Evolutionary conservation across 1,140 invertebrate genomes (phyloP).

Genomic region (Parasteatoda tepidariorum): DNA sequence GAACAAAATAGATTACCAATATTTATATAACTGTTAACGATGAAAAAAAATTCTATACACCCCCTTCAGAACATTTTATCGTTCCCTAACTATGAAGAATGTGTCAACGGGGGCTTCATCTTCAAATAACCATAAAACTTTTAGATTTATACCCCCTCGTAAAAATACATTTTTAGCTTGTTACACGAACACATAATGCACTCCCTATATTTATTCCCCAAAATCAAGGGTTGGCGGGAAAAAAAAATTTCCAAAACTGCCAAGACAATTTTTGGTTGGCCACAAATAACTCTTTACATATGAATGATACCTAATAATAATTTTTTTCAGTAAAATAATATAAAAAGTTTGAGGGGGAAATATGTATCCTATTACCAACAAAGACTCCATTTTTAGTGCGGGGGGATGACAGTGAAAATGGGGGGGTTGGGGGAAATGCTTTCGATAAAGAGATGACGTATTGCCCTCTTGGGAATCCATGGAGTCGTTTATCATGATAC

Average conservation of each 20-base stretch:
- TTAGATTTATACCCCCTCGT: neutral
- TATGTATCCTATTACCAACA: neutral
- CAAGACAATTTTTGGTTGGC: conserved; percentile 2
- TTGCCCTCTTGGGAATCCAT: conserved; percentile 35
- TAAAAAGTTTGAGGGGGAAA: neutral
- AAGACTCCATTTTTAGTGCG: neutral
- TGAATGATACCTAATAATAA: conserved; percentile 48
- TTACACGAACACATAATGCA: neutral
- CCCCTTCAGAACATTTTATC: too few species aligned
- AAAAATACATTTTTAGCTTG: neutral
- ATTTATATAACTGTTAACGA: too few species aligned
- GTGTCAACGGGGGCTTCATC: too few species aligned
- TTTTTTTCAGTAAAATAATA: conserved; percentile 19
- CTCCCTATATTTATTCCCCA: neutral
- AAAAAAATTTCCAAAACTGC: neutral
- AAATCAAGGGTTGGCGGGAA: neutral
- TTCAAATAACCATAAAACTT: neutral
- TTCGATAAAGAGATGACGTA: conserved; percentile 40
- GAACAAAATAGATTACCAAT: too few species aligned
- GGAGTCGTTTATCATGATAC: conserved; percentile 41
- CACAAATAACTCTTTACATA: conserved; percentile 46
- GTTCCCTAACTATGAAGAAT: too few species aligned
- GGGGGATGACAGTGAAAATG: neutral
- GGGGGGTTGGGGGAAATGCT: neutral
- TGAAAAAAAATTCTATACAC: too few species aligned